These are phyloP conservation scores for Reticulitermes lucifugus DNA, from an alignment of 2,888 invertebrate genomes.

Conservation along the genomic window DNA sequence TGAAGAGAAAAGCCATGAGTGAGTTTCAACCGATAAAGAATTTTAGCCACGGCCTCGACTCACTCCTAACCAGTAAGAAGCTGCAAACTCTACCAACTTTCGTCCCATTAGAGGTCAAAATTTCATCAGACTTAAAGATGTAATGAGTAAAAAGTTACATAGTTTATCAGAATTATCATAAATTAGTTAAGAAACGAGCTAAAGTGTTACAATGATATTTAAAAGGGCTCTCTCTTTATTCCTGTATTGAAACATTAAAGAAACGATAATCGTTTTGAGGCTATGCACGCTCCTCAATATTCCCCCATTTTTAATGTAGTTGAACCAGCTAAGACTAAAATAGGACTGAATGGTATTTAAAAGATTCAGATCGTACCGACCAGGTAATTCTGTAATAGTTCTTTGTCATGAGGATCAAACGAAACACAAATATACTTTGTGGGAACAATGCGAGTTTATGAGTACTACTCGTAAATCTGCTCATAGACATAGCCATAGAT, in stretches of 20 bases:
- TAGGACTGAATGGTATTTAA: no score
- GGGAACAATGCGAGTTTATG: no score
- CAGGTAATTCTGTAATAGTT: no score
- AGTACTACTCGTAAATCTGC: no score
- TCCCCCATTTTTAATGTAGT: no score
- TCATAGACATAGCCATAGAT: no score
- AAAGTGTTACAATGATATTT: not conserved
- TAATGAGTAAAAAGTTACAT: not conserved
- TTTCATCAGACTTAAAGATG: not conserved
- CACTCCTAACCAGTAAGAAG: not conserved
- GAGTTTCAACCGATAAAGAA: not conserved
- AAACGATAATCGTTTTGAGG: not conserved
- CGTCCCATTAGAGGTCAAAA: not conserved
- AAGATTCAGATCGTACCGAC: no score
- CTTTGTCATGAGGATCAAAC: no score
- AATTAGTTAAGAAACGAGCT: not conserved
- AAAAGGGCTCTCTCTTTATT: not conserved
- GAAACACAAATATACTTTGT: no score
- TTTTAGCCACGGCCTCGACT: not conserved
- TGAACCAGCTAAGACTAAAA: no score
- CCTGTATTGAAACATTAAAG: not conserved
- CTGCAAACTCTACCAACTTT: not conserved
- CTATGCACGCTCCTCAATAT: no score
- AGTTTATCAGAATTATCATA: not conserved
- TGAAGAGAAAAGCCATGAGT: not conserved